Evolutionary conservation across 2,113 vertebrate genomes (phyloP), one percentile per base, ranked within the genome.

Genomic region (Ailurus styani): DNA sequence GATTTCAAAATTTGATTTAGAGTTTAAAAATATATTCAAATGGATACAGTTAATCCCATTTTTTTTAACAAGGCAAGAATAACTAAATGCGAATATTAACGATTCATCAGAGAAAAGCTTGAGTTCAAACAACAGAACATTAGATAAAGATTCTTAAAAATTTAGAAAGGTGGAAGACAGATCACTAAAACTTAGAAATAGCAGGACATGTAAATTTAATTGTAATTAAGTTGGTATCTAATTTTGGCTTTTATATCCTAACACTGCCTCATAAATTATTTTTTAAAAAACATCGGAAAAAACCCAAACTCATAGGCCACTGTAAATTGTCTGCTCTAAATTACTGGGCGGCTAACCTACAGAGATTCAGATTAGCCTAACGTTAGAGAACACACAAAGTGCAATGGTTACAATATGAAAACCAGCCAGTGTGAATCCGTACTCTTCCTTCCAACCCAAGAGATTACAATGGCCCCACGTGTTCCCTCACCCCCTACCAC

Each of bases 51-150:
- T 70, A 64, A 93, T 47, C 79, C 50, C 72, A 94, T 57, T 87
- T 47, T 55, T 62, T 89, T 79, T 90, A 87, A 90, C 52, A 95
- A 96, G 31, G 94, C 14, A 62, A 90, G 68, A 75, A 93, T 94
- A 93, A 79, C 34, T 50, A 93, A 93, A 68, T 37, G 78, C 20
- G 11, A 89, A 78, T 70, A 83, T 3, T 60, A 42, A 87, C 55
- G 55, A 54, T 96, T 95, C 27, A 45, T 78, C 82, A 86, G 7
- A 45, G 37, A 77, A 52, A 77, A 88, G 57, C 66, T 52, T 93
- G 34, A 75, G 90, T 81, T 87, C 34, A 89, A 90, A 47, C 79
- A 72, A 85, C 7, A 52, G 23, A 72, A 70, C 11, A 75, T 86
- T 75, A 45, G 25, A 81, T 25, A 90, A 87, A 93, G 57, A 70